Evolutionary conservation across 2,797 vertebrate species (phyloP).

Genomic region (Crocodylus rhombifer): DNA sequence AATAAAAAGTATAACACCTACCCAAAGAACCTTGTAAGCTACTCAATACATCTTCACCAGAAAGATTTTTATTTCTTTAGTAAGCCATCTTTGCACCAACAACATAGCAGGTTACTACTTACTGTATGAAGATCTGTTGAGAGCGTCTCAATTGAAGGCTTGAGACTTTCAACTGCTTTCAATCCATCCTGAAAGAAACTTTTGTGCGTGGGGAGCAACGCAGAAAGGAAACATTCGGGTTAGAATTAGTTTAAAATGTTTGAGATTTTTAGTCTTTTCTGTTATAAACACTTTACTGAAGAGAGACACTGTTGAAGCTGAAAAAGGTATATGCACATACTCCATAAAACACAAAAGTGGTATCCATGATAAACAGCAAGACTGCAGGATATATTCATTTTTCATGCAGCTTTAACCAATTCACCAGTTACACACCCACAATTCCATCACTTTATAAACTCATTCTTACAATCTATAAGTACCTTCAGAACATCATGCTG

Average conservation of each 20-base stretch:
- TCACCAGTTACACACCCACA: background rate
- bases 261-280: conserved; percentile 1
- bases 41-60: background rate
- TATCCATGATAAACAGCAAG: conserved; percentile 4
- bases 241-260: background rate
- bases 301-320: background rate
- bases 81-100: background rate
- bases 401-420: background rate
- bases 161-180: conserved; percentile 98
- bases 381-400: background rate
- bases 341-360: background rate
- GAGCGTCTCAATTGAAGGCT: conserved; percentile 96
- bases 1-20: no score
- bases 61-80: background rate
- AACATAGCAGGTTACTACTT: background rate
- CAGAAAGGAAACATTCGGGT: background rate
- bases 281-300: background rate
- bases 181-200: conserved; percentile 99
- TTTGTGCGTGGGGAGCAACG: conserved; percentile 18
- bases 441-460: background rate
- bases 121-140: conserved; percentile 97
- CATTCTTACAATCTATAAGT: background rate
- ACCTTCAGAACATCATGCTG: background rate
- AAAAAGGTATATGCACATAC: background rate
- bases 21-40: no score